Evolutionary conservation across 2,113 vertebrate species (phyloP), one percentile per base, ranked within the genome.

Genomic region (Indicator indicator): DNA sequence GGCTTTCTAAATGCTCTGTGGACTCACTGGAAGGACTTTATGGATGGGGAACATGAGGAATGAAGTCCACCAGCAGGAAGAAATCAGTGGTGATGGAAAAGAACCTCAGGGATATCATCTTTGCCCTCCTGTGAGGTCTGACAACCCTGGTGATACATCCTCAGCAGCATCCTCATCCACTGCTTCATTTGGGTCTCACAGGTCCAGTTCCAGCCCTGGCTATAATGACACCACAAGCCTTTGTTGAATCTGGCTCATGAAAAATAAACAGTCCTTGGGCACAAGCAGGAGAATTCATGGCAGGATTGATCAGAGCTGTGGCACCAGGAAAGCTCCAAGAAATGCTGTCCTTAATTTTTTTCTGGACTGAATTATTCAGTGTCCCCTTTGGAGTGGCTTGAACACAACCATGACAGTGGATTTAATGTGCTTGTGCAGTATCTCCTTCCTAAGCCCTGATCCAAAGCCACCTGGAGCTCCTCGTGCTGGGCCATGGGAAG

Each of bases 401-500:
- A 81, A 23, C 59, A 11, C 40, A 12, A 10, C 46, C 69, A n/a
- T 9, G 8, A 12, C 13, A 1, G 27, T 4, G 65, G 16, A 16
- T 23, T 14, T 14, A 33, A 18, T 0, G 0, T 6, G 0, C 9
- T 75, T 63, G 5, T 8, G 19, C 19, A 15, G 65, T 5, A 5
- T 17, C 46, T 30, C 23, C 38, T 54, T 26, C 1, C 0, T 3
- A 7, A 84, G 11, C 26, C 23, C 27, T 3, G 16, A 30, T 30
- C 46, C 44, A 13, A 18, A 75, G 32, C 62, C 27, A 23, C 27
- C 32, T 14, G 1, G 6, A 1, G 6, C 11, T 26, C 46, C 32
- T 18, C 2, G 3, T 17, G 17, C 56, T 3, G 6, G 3, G 44
- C 40, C 1, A 0, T 2, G 12, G 48, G 36, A 2, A 4, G 6